Conservation (phyloP, 2,113 vertebrate species). For the Passer montanus region DNA sequence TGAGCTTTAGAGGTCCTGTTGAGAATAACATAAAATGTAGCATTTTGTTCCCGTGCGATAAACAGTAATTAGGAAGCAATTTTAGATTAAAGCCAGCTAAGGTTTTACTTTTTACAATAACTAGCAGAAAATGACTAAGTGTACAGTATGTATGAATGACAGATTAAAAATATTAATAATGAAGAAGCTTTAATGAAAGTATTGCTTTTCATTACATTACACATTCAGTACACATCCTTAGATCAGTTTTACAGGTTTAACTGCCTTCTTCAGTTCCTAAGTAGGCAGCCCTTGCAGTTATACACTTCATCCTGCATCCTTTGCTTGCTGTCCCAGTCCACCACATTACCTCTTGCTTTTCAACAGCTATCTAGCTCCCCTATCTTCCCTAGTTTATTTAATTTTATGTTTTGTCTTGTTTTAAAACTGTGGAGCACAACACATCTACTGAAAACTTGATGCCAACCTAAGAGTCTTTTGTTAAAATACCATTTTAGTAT, state of each 20-base stretch:
- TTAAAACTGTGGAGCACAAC: not conserved
- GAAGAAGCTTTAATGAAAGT: not conserved
- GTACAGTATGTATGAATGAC: not conserved
- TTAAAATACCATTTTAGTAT: not conserved
- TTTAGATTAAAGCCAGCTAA: not conserved
- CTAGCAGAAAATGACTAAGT: not conserved
- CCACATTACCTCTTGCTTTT: not conserved
- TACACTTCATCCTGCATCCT: not conserved
- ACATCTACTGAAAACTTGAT: not conserved
- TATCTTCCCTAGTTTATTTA: not conserved
- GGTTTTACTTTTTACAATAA: not conserved
- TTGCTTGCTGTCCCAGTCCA: not conserved
- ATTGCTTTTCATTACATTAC: not conserved
- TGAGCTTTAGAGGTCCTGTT: not conserved
- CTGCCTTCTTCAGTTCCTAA: not conserved
- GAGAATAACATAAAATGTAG: not conserved
- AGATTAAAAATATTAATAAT: not conserved
- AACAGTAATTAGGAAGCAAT: not conserved
- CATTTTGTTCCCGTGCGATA: not conserved
- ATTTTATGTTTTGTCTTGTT: not conserved
- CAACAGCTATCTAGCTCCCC: not conserved
- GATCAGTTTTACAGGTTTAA: not conserved
- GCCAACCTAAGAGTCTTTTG: not conserved
- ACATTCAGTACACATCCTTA: not conserved
- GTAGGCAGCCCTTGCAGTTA: not conserved